These are phyloP conservation scores for Trichogramma evanescens DNA, from an alignment of 2,888 invertebrate genomes.

Conservation along the genomic window DNA sequence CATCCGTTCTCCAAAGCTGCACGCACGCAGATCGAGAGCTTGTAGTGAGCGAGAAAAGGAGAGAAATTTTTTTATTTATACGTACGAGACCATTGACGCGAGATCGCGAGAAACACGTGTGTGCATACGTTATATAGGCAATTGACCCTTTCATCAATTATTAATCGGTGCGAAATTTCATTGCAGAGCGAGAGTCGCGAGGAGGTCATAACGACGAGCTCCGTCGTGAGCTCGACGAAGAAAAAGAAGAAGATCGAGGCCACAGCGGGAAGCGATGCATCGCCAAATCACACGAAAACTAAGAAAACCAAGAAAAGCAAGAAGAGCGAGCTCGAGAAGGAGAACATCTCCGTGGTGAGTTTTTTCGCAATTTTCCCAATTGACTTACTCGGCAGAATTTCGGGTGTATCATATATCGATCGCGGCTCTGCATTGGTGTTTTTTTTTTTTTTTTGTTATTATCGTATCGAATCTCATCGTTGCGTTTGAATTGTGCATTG, in stretches of 20 bases:
- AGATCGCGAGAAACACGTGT: too few relatives aligned
- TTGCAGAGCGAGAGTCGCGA: slow-evolving; percentile 42
- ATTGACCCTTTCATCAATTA: too few relatives aligned
- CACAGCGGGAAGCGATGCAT: slow-evolving; percentile 41
- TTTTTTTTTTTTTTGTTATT: not conserved
- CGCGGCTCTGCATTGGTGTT: too few relatives aligned
- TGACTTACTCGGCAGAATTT: not conserved
- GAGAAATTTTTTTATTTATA: too few relatives aligned
- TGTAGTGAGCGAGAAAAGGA: too few relatives aligned
- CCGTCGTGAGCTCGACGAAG: slow-evolving; percentile 35
- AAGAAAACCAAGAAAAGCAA: slow-evolving; percentile 60
- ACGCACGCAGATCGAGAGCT: too few relatives aligned
- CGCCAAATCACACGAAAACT: slow-evolving; percentile 46
- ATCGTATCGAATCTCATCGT: not conserved
- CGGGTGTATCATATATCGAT: not conserved
- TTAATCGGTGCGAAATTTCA: too few relatives aligned
- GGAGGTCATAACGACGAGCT: slow-evolving; percentile 41
- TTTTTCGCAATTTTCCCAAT: not conserved
- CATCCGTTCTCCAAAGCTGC: too few relatives aligned
- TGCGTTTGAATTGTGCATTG: not conserved
- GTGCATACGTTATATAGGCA: too few relatives aligned
- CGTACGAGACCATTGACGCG: too few relatives aligned
- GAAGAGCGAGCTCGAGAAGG: slow-evolving; percentile 57
- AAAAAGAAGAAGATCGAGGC: slow-evolving; percentile 46
- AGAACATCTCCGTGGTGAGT: slow-evolving; percentile 65